Percentiles rank a stretch among this genome's conserved stretches.
These are phyloP conservation scores for Lonchura striata DNA, from an alignment of 2,113 vertebrate species.

Conservation along the genomic window DNA sequence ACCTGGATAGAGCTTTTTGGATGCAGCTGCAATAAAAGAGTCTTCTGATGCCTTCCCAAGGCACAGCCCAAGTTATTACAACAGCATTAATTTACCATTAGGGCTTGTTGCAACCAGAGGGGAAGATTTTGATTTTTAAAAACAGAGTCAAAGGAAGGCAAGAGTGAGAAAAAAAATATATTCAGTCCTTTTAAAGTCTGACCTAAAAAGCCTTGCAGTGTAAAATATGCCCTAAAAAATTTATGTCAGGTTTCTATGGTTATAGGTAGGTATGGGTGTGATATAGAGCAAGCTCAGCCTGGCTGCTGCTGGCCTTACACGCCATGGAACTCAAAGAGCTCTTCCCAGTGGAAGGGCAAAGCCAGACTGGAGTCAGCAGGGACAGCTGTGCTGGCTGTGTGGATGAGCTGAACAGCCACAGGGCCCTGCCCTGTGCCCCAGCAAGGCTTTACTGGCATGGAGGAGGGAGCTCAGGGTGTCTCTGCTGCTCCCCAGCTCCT, in stretches of 20 bases:
- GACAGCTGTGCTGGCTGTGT: rapidly evolving
- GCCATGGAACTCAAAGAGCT: neutral
- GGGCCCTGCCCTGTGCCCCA: neutral
- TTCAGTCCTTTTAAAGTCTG: constrained; percentile 9
- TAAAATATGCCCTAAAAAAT: constrained; percentile 30
- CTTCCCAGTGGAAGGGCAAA: neutral
- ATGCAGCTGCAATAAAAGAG: neutral
- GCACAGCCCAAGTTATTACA: neutral
- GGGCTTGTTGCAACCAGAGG: neutral
- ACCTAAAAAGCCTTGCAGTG: constrained; percentile 14
- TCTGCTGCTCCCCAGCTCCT: neutral
- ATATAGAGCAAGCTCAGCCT: neutral
- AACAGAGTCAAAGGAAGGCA: neutral
- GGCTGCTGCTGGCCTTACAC: neutral
- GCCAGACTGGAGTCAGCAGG: neutral
- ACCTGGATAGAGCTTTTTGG: neutral
- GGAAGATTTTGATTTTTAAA: neutral
- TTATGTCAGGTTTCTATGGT: constrained; percentile 32
- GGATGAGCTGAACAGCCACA: neutral
- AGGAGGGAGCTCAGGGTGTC: neutral
- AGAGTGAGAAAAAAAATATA: neutral
- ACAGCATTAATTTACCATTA: neutral
- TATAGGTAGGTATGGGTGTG: neutral
- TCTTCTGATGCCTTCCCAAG: neutral
- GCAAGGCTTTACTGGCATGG: rapidly evolving